A percentile compares a stretch with the other conserved stretches of the same genome.
Evolutionary conservation across 1,140 invertebrate genomes (phyloP).

Genomic region (Lepidotrigona ventralis): DNA sequence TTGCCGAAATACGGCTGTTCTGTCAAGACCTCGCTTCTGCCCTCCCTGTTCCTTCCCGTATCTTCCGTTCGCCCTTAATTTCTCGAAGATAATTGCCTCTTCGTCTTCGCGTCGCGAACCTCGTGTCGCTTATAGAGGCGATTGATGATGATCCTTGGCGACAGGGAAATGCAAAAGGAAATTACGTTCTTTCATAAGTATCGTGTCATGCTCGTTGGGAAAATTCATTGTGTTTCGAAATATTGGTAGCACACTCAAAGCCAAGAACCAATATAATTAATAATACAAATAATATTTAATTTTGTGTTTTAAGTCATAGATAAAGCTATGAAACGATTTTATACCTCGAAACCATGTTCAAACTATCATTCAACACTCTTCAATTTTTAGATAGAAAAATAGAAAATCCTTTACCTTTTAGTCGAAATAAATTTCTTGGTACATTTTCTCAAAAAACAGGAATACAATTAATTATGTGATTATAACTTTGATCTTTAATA

Average conservation of each 20-base stretch:
- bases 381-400: no score
- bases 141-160: constrained; percentile 31
- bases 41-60: constrained; percentile 22
- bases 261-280: not conserved
- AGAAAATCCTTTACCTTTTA: no score
- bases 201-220: constrained; percentile 23
- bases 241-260: not conserved
- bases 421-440: no score
- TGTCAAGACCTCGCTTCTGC: constrained; percentile 54
- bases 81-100: constrained; percentile 63
- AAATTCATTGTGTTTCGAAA: not conserved
- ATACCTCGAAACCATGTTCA: no score
- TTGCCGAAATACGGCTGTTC: constrained; percentile 63
- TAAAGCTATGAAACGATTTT: not conserved
- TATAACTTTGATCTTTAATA: no score
- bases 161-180: constrained; percentile 31
- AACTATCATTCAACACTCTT: no score
- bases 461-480: no score
- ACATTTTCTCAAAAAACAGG: no score
- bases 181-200: constrained; percentile 50
- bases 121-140: constrained; percentile 29
- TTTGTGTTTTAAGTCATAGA: not conserved
- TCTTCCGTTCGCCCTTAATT: constrained; percentile 63
- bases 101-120: constrained; percentile 54
- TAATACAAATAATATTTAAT: not conserved